A percentile compares a stretch with the other conserved stretches of the same genome.
Conservation (phyloP, 2,113 vertebrate genomes). For the Terrapene triunguis region DNA sequence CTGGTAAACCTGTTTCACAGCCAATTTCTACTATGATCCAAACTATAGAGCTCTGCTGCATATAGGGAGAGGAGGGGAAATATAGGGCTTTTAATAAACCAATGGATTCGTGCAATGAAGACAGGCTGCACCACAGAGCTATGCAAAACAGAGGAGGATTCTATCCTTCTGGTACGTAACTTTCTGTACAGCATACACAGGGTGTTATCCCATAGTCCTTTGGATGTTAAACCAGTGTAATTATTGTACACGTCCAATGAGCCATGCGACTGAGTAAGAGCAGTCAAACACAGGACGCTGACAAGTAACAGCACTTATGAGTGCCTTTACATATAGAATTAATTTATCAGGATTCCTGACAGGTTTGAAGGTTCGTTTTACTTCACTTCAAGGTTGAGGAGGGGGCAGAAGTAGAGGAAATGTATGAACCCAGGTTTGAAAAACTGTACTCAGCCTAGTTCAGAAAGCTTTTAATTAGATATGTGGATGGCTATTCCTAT, state of each 20-base stretch:
- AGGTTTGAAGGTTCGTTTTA: neutral
- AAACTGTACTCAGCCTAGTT: neutral
- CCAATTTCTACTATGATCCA: neutral
- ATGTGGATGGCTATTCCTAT: neutral
- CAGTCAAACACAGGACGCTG: neutral
- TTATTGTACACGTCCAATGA: neutral
- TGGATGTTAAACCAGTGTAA: neutral
- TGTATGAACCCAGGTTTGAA: neutral
- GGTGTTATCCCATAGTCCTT: neutral
- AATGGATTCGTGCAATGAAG: neutral
- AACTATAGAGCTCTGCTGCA: neutral
- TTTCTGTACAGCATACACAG: neutral
- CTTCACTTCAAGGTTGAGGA: neutral
- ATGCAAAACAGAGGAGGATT: neutral
- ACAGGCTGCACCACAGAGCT: neutral
- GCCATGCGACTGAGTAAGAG: neutral
- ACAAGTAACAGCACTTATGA: neutral
- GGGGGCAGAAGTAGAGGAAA: neutral
- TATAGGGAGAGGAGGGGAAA: neutral
- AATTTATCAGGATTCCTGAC: neutral
- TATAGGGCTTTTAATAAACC: neutral
- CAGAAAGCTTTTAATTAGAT: neutral
- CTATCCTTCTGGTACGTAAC: neutral
- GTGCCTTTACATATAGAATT: neutral
- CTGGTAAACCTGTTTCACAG: neutral